Evolutionary conservation across 1,140 invertebrate genomes (phyloP).

Genomic region (Teleogryllus occipitalis): DNA sequence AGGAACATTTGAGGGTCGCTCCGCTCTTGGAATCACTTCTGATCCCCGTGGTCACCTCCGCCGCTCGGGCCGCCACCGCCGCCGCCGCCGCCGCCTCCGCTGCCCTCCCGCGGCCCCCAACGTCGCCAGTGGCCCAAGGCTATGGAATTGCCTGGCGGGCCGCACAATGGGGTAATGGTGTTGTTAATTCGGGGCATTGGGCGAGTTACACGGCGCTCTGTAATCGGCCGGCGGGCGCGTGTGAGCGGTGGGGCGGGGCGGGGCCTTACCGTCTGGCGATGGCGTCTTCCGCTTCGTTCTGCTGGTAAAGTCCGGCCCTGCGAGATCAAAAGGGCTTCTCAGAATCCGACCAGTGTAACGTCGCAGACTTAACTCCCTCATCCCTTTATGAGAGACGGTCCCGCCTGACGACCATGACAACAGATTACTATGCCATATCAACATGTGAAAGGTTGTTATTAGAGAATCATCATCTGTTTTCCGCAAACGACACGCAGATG

Average conservation of each 20-base stretch:
- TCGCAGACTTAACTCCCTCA: too few relatives aligned
- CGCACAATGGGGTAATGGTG: conserved; percentile 3
- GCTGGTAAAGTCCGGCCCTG: too few relatives aligned
- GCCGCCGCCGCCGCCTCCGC: too few relatives aligned
- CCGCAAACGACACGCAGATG: too few relatives aligned
- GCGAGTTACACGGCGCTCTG: conserved; percentile 2
- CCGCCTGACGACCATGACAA: too few relatives aligned
- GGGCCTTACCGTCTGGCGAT: not conserved
- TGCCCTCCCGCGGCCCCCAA: too few relatives aligned
- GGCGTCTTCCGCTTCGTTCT: not conserved
- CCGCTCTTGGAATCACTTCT: not conserved
- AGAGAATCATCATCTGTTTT: too few relatives aligned
- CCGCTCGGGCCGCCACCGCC: not conserved
- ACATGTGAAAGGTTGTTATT: too few relatives aligned
- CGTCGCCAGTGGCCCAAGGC: not conserved
- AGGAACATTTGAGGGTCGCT: not conserved
- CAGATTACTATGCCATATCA: too few relatives aligned
- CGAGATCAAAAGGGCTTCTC: too few relatives aligned
- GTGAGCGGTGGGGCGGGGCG: not conserved
- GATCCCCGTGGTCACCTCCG: not conserved
- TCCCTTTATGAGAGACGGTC: too few relatives aligned
- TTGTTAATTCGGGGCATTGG: not conserved
- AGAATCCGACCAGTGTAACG: too few relatives aligned
- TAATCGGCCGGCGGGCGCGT: not conserved
- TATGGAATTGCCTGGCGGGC: not conserved